Base-by-base conservation (phyloP, 2,797 vertebrate genomes). In the Pristis pectinata region DNA sequence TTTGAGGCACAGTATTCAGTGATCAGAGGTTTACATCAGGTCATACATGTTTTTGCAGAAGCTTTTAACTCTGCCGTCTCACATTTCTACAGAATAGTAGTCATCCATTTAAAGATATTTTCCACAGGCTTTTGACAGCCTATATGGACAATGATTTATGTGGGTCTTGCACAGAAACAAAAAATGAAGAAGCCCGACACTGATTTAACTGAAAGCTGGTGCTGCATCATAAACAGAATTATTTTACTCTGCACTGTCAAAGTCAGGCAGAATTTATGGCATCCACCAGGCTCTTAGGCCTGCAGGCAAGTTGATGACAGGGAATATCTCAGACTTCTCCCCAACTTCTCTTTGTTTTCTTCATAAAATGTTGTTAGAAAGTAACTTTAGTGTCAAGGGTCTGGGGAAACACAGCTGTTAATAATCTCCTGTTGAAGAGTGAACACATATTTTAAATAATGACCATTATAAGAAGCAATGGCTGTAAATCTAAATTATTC, bases 51-150 rank as follows among this genome's bases (percentile, higher is more conserved):
- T 94, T 94, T 76, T 76, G 64, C 92, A 94, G 72, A 94, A 74
- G 92, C 92, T 94, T 94, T 94, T 94, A 94, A 76, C 92, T 94
- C 92, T 74, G 92, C 85, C 27, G 13, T 34, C 92, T 94, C 70
- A 24, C 92, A 76, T 94, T 94, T 94, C 92, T 94, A 53, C 70
- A 30, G 72, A 76, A 94, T 94, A 94, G 44, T 93, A 34, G 67
- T 49, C 92, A 93, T 93, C 92, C 92, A 93, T 93, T 93, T 93
- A 70, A 70, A 93, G 92, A 74, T 94, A 94, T 76, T 74, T 94
- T 76, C 92, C 53, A 34, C 70, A 94, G 92, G 67, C 44, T 74
- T 94, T 94, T 94, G 92, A 94, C 92, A 94, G 44, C 1, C 92
- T 53, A 19, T 94, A 53, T 72, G 92, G 44, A 41, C 70, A 94